Conservation (phyloP, 2,888 invertebrate genomes). For the Drosophila barbarae region DNA sequence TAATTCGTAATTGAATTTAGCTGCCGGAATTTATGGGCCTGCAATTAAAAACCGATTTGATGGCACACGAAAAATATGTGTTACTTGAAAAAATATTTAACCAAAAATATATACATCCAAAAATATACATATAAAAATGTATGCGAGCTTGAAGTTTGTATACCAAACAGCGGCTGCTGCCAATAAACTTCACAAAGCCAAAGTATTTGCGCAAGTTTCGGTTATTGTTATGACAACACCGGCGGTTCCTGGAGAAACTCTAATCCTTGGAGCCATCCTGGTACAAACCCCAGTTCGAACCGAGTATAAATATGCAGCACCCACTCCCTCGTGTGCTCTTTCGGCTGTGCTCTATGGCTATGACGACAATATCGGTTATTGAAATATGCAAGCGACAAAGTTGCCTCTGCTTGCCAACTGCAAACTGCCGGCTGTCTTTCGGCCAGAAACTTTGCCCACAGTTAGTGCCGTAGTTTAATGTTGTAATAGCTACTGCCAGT, state of each 20-base stretch:
- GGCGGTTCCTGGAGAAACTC: conserved; percentile 9
- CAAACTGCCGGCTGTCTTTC: conserved; percentile 20
- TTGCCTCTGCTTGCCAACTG: conserved; percentile 4
- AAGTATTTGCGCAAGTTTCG: conserved; percentile 47
- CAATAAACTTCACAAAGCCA: conserved; percentile 52
- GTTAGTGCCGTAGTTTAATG: neutral
- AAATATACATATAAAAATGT: too few relatives aligned
- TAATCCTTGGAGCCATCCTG: neutral
- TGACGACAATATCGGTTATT: conserved; percentile 36
- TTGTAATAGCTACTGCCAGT: neutral
- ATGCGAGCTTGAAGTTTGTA: neutral
- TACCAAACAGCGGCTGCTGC: conserved; percentile 6
- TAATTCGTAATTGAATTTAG: conserved; percentile 40
- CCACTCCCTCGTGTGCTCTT: neutral
- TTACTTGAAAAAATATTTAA: neutral
- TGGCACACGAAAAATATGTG: neutral
- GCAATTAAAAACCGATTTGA: conserved; percentile 31
- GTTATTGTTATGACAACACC: conserved; percentile 59
- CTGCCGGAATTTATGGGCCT: conserved; percentile 26
- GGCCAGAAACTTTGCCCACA: conserved; percentile 25
- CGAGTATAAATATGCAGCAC: neutral
- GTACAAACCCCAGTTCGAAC: neutral
- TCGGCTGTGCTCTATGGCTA: neutral
- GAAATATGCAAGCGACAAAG: conserved; percentile 29
- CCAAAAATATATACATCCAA: too few relatives aligned